Evolutionary conservation across 2,797 vertebrate genomes (phyloP).

Genomic region (Glossophaga mutica): DNA sequence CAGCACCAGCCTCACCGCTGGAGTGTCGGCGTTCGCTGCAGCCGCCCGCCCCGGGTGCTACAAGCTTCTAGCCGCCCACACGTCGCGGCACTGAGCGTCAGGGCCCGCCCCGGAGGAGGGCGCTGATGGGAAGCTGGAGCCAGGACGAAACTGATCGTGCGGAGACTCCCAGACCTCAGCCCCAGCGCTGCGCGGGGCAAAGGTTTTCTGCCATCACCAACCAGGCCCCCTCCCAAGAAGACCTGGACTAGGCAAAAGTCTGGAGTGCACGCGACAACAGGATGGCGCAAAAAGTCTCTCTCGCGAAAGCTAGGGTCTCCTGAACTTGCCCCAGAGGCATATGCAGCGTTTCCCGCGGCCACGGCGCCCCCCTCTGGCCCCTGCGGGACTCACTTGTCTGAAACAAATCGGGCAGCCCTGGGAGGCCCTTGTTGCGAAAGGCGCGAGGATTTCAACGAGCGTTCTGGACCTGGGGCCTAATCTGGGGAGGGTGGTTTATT

Average conservation of each 20-base stretch:
- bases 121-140: slow-evolving; percentile 47
- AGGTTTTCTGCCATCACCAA: background rate
- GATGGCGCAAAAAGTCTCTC: background rate
- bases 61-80: slow-evolving; percentile 61
- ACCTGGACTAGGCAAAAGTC: background rate
- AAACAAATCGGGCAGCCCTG: fast-evolving
- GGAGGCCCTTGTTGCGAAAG: background rate
- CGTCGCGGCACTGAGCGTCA: background rate
- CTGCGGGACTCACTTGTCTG: background rate
- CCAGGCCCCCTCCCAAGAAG: background rate
- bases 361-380: slow-evolving; percentile 41
- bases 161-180: background rate
- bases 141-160: background rate
- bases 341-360: background rate
- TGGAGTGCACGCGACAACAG: background rate
- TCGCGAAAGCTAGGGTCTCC: background rate
- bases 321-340: background rate
- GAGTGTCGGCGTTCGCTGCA: background rate
- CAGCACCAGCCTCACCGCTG: background rate
- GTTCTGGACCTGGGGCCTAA: background rate
- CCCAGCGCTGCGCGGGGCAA: background rate
- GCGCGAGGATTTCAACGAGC: background rate
- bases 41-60: background rate
- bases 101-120: slow-evolving; percentile 61
- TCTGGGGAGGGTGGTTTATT: background rate